Evolutionary conservation across 2,888 invertebrate species (phyloP).

Genomic region (Oxycera nigricornis): DNA sequence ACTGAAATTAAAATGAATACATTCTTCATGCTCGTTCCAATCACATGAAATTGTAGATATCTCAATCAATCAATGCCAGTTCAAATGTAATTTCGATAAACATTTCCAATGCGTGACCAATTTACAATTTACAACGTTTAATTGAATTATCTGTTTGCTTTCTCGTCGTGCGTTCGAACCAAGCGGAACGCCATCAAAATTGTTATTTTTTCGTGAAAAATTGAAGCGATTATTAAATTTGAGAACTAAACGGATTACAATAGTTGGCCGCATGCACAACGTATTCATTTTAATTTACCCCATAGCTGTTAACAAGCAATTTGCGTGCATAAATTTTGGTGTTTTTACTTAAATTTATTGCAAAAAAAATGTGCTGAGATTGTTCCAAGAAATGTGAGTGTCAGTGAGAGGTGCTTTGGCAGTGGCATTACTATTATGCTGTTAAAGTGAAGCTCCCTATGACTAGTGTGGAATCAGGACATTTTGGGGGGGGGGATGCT

Average conservation of each 20-base stretch:
- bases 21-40: constrained; percentile 44
- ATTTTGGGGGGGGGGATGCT: too few species aligned
- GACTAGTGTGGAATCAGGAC: too few species aligned
- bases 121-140: neutral
- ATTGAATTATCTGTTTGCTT: neutral
- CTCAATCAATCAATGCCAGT: constrained; percentile 1
- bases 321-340: constrained; percentile 17
- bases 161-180: neutral
- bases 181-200: constrained; percentile 8
- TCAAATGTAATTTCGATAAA: neutral
- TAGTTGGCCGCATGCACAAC: constrained; percentile 48
- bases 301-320: constrained; percentile 22
- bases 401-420: too few species aligned
- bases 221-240: constrained; percentile 37
- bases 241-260: constrained; percentile 22
- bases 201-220: constrained; percentile 12
- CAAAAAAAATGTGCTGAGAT: neutral
- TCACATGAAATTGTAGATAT: constrained; percentile 8
- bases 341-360: constrained; percentile 36
- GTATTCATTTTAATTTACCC: constrained; percentile 52
- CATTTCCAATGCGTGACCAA: constrained; percentile 10
- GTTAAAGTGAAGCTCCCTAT: too few species aligned
- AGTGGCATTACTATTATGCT: too few species aligned
- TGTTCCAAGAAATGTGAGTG: too few species aligned
- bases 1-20: constrained; percentile 65